Percentiles rank a stretch among this genome's conserved stretches.
Evolutionary conservation across 2,888 invertebrate species (phyloP).

Genomic region (Synergus japonicus): DNA sequence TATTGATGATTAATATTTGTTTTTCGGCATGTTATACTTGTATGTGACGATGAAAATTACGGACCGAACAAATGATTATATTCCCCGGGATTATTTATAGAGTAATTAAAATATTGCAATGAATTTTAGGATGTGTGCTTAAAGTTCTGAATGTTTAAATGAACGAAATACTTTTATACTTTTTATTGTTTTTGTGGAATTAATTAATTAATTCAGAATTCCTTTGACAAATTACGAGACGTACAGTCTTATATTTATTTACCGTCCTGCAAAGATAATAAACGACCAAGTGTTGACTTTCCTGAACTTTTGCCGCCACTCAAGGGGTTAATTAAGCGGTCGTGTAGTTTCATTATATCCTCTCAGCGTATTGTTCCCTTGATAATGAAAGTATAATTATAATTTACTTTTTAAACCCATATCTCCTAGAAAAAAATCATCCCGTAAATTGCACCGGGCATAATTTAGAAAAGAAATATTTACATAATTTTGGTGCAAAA

Average conservation of each 20-base stretch:
- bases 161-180: too few species aligned
- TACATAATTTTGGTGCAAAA: not conserved
- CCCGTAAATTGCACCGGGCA: not conserved
- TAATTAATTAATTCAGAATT: slow-evolving; percentile 30
- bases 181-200: too few species aligned
- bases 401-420: slow-evolving; percentile 19
- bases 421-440: not conserved
- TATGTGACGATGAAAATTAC: too few species aligned
- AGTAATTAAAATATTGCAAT: too few species aligned
- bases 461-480: not conserved
- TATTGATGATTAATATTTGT: too few species aligned
- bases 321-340: slow-evolving; percentile 39
- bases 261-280: slow-evolving; percentile 14
- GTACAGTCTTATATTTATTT: slow-evolving; percentile 14
- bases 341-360: slow-evolving; percentile 37
- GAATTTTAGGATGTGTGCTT: too few species aligned
- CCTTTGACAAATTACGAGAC: slow-evolving; percentile 17
- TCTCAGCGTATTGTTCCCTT: slow-evolving; percentile 32
- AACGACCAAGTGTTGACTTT: slow-evolving; percentile 37
- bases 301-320: slow-evolving; percentile 38
- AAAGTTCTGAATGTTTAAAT: too few species aligned
- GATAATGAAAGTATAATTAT: slow-evolving; percentile 22
- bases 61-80: too few species aligned
- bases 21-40: too few species aligned
- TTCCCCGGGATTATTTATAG: too few species aligned